Conservation (phyloP, 92 coral and sea anemone species). For the Nematostella vectensis region DNA sequence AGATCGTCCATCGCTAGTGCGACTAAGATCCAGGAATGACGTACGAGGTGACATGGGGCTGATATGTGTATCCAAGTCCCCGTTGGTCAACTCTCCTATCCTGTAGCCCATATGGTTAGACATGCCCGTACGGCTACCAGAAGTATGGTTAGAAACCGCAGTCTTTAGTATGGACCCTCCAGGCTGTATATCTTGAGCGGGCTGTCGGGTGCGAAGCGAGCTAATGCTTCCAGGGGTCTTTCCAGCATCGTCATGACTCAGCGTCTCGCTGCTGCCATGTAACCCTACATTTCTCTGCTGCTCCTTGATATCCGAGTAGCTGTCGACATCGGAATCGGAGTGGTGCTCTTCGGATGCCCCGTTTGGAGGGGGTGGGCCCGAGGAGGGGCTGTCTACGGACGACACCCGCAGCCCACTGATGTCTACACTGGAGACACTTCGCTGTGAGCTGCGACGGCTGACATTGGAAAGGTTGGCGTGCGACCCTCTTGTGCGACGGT, state of each 20-base stretch:
- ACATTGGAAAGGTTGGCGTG: slow-evolving; percentile 13
- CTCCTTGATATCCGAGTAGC: slow-evolving; percentile 74
- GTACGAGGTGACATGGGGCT: not conserved
- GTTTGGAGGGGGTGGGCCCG: not conserved
- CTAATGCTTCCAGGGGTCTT: slow-evolving; percentile 52
- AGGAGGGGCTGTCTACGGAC: slow-evolving; percentile 41
- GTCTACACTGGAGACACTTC: slow-evolving; percentile 27
- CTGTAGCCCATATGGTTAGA: not conserved
- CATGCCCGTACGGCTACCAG: not conserved
- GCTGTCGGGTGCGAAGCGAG: slow-evolving; percentile 30
- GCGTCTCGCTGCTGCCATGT: slow-evolving; percentile 10
- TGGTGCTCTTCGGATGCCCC: slow-evolving; percentile 12
- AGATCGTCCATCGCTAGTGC: not conserved
- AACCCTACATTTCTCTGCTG: slow-evolving; percentile 10
- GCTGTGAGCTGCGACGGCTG: slow-evolving; percentile 19
- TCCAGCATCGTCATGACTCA: slow-evolving; percentile 15
- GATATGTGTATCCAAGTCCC: not conserved
- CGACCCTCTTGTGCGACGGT: slow-evolving; percentile 1
- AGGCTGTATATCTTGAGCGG: not conserved
- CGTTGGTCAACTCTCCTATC: not conserved
- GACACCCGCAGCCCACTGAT: slow-evolving; percentile 34
- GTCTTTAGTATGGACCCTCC: not conserved
- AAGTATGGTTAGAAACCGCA: not conserved
- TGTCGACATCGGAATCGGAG: slow-evolving; percentile 57
- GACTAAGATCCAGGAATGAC: not conserved